Evolutionary conservation across 2,797 vertebrate species (phyloP), one percentile per base, ranked within the genome.

Genomic region (Danio albolineatus): DNA sequence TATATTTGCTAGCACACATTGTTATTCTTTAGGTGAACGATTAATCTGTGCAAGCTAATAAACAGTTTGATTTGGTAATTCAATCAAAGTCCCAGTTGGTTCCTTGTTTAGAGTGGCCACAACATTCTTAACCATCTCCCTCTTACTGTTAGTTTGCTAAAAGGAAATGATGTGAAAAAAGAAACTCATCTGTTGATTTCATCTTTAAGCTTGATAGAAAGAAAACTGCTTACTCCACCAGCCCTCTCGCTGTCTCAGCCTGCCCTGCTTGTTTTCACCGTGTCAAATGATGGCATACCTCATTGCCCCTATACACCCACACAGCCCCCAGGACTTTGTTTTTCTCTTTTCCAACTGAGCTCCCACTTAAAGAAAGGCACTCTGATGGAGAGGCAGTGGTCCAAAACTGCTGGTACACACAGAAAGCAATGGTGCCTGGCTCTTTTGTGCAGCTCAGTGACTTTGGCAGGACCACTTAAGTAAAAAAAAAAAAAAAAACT

Each of bases 321-420:
- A 69, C 8, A 81, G 48, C 65, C 67, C 78, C 54, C 56, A 79
- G 77, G 54, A 73, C 73, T 76, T 73, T 65, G 76, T 81, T 85
- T 78, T 72, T 57, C 60, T 76, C 67, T 81, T 83, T 67, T 73
- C 69, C 19, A 48, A 82, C 65, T 46, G 60, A 71, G 28, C 41
- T 73, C 74, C 64, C 46, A 65, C 16, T 64, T 57, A 78, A 84
- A 76, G 80, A 81, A 83, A 83, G 71, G 51, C 36, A 48, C 72
- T n/a, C 65, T 85, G 78, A 79, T 76, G 51, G 57, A 77, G 53
- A 73, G 80, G 46, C 80, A 77, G 41, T 38, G 59, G 71, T 75
- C 75, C 65, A 71, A 66, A 53, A 81, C 83, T 72, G 83, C 76
- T 75, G 83, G 62, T 79, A 73, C 76, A 82, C 61, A 60, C 66